Base-by-base conservation (phyloP, 1,140 invertebrate species). In the Psix sp. region DNA sequence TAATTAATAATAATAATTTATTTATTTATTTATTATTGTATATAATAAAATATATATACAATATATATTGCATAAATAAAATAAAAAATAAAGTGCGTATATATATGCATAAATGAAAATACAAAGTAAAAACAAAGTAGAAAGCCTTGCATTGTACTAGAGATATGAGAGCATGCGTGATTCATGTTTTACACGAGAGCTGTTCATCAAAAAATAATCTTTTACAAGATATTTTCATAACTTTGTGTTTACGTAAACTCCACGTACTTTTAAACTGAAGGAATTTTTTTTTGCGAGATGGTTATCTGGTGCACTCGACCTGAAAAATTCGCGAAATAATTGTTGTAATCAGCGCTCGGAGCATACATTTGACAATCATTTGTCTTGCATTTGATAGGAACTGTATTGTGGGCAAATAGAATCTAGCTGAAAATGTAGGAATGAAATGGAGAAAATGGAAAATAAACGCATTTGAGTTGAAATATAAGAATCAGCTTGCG, bases 71-170 rank as follows among this genome's bases (percentile, higher is more conserved):
- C n/a, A n/a, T n/a, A n/a, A n/a, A n/a, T n/a, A n/a, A n/a, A n/a
- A n/a, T n/a, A n/a, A n/a, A n/a, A n/a, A n/a, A n/a, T n/a, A n/a
- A n/a, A n/a, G n/a, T n/a, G n/a, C n/a, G n/a, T n/a, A n/a, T n/a
- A n/a, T n/a, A n/a, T n/a, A n/a, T n/a, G n/a, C n/a, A n/a, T n/a
- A n/a, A n/a, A n/a, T n/a, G n/a, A n/a, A n/a, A n/a, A n/a, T n/a
- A n/a, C n/a, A n/a, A 67, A 42, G 36, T 49, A 29, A 57, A 54
- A 57, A 57, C 45, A 57, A 43, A 35, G 14, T 57, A 67, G 45
- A 67, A 67, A 57, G 52, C 31, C 31, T 6, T 14, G n/a, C 40
- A 46, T 48, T 66, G 42, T 48, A 26, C 18, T 56, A 40, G 38
- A 36, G 38, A 67, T 57, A 52, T 67, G 46, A 29, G 59, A 43